Conservation (phyloP, 2,797 vertebrate species). For the Diglossa cyanea region DNA sequence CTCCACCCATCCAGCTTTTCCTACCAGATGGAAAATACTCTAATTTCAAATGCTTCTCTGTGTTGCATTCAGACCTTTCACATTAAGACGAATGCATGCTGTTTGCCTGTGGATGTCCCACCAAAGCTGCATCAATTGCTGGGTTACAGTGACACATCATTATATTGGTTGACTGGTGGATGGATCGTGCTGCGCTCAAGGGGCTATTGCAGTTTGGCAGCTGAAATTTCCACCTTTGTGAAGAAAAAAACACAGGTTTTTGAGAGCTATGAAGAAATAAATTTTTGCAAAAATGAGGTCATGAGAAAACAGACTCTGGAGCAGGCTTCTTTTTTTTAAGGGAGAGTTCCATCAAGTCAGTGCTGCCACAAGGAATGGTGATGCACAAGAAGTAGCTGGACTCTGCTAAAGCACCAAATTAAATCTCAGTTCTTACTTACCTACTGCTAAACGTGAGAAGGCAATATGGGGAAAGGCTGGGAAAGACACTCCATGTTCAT, state of each 20-base stretch:
- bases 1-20: neutral
- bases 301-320: neutral
- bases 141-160: neutral
- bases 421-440: neutral
- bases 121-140: neutral
- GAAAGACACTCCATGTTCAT: neutral
- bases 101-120: neutral
- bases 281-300: neutral
- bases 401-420: neutral
- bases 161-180: neutral
- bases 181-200: neutral
- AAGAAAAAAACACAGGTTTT: neutral
- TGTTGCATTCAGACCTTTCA: neutral
- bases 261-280: neutral
- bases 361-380: neutral
- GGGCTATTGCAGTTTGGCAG: neutral
- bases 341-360: neutral
- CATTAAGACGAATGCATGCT: neutral
- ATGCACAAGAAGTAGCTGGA: neutral
- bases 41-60: neutral
- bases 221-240: neutral
- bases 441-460: neutral
- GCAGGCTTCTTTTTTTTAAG: neutral
- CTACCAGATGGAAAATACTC: neutral
- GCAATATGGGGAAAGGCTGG: neutral